These are phyloP conservation scores for Diplosoma virens DNA, from an alignment of 23 tunicate genomes.

Conservation along the genomic window DNA sequence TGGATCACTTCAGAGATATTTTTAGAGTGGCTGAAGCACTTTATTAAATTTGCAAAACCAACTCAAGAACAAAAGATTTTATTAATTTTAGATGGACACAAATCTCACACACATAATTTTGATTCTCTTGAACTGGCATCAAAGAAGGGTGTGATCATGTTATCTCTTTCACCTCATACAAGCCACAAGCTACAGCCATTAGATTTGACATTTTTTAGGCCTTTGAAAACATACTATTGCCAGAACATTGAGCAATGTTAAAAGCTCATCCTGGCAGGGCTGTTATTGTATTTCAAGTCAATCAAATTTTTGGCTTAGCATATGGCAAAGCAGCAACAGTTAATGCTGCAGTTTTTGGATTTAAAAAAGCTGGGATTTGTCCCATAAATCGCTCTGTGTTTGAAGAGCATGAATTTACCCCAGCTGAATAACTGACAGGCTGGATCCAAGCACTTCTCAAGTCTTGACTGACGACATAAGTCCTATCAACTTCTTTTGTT, in stretches of 20 bases:
- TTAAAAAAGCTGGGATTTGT: too few relatives aligned
- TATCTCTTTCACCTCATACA: slow-evolving; percentile 37
- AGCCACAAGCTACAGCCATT: slow-evolving; percentile 36
- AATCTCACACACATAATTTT: slow-evolving; percentile 32
- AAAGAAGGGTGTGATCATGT: slow-evolving; percentile 26
- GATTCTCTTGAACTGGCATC: slow-evolving; percentile 12
- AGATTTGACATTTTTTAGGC: slow-evolving; percentile 36
- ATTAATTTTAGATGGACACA: slow-evolving; percentile 33
- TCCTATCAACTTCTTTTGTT: too few relatives aligned
- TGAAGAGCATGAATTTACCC: too few relatives aligned
- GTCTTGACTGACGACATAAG: too few relatives aligned
- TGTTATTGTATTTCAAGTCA: too few relatives aligned
- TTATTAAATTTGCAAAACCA: slow-evolving; percentile 20
- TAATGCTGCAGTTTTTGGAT: too few relatives aligned
- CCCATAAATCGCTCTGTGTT: too few relatives aligned
- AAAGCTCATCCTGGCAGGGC: too few relatives aligned
- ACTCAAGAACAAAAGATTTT: slow-evolving; percentile 4
- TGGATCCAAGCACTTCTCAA: too few relatives aligned
- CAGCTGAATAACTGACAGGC: too few relatives aligned
- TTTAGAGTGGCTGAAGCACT: slow-evolving; percentile 32
- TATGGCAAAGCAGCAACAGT: too few relatives aligned
- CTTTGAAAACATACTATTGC: slow-evolving; percentile 18
- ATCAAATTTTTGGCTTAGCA: too few relatives aligned
- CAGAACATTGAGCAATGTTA: slow-evolving; percentile 26
- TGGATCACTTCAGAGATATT: slow-evolving; percentile 44